Base-by-base conservation (phyloP, 2,888 invertebrate genomes). In the Agonum fuliginosum region DNA sequence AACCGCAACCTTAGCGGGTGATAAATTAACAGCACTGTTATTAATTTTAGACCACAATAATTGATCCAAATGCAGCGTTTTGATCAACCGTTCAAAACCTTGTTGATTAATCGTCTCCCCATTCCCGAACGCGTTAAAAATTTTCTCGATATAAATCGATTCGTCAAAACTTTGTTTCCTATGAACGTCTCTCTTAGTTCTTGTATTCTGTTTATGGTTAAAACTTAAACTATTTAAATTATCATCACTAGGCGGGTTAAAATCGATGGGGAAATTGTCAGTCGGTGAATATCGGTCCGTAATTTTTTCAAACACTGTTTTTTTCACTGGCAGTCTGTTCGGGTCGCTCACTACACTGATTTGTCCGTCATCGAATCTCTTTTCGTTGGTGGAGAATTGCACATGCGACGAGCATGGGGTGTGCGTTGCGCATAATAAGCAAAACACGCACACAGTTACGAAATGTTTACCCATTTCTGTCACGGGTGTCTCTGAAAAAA, bases 381-480 rank as follows among this genome's bases (percentile, higher is more conserved):
- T 69, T 27, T 77, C 77, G 30, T 34, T 70, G 20, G 37, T 22
- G 1, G 54, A 67, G 8, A 85, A 81, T 81, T 89, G 90, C 65
- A 91, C 88, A 83, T 95, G 94, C 1, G 94, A 93, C 58, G 92
- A 92, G 84, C 95, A 95, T 0, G 93, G 93, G 37, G 90, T 88
- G 83, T 94, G 94, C 8, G 94, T 92, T 1, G 94, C 94, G 83
- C 94, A 95, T 0, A 95, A 87, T 62, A 95, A 89, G 83, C 95
- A 95, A 82, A 95, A 93, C 86, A 95, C 93, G 84, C 95, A 94
- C n/a, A 94, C 94, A 10, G 94, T 93, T 81, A 95, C 91, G 78
- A 95, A 88, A 83, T 91, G 91, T 81, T 92, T 89, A 80, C 90
- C 90, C 91, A 87, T 87, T 79, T 71, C 81, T 19, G 37, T 30